These are phyloP conservation scores for Macaria liturata DNA, from an alignment of 2,888 invertebrate species.

Conservation along the genomic window DNA sequence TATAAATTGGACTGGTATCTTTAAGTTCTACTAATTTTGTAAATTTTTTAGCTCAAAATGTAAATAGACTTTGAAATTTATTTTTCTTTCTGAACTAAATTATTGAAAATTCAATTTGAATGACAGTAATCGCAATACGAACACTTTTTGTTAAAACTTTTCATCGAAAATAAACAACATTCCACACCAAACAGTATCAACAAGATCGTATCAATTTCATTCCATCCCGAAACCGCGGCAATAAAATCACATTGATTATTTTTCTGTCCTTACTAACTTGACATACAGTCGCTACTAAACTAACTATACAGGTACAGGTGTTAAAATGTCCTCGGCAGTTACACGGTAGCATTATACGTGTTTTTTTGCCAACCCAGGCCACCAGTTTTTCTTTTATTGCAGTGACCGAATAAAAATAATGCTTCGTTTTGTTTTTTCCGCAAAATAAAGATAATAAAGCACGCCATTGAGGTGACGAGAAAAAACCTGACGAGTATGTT, in stretches of 20 bases:
- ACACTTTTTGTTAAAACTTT: too few species aligned
- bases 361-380: slow-evolving; percentile 38
- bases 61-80: too few species aligned
- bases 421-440: slow-evolving; percentile 24
- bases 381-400: slow-evolving; percentile 41
- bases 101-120: too few species aligned
- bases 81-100: too few species aligned
- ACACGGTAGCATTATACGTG: slow-evolving; percentile 47
- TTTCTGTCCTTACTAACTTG: slow-evolving; percentile 40
- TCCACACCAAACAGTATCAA: too few species aligned
- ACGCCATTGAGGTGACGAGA: slow-evolving; percentile 14
- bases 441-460: slow-evolving; percentile 23
- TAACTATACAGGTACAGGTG: slow-evolving; percentile 31
- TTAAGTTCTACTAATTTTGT: too few species aligned
- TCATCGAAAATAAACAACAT: too few species aligned
- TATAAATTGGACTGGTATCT: too few species aligned
- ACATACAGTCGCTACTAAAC: slow-evolving; percentile 41
- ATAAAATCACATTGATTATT: slow-evolving; percentile 24
- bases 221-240: too few species aligned
- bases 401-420: slow-evolving; percentile 22
- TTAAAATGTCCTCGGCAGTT: slow-evolving; percentile 48
- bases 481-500: slow-evolving; percentile 12
- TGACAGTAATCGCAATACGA: too few species aligned
- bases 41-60: too few species aligned
- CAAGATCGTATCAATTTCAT: too few species aligned